phyloP scores from a whole-genome alignment of 2,113 vertebrate genomes.

The Anguilla rostrata region DNA sequence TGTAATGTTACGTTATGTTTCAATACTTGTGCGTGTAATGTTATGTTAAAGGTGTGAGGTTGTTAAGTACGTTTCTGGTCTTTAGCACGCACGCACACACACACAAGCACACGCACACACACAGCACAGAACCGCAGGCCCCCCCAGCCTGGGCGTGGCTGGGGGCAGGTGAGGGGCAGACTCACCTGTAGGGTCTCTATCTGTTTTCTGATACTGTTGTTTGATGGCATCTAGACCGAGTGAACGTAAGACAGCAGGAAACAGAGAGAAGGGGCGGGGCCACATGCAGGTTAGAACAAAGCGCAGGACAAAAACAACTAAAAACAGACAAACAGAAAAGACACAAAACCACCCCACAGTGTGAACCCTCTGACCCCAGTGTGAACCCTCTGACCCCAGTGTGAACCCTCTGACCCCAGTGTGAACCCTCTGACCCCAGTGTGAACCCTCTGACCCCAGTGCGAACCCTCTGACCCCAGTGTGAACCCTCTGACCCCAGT shows the following conservation, averaged over 20 bases:
- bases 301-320: constrained; percentile 68
- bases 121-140: background rate
- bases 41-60: too few relatives aligned
- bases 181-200: constrained; percentile 99
- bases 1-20: too few relatives aligned
- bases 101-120: constrained; percentile 2
- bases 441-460: too few relatives aligned
- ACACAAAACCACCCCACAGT: constrained; percentile 53
- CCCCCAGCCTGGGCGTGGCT: background rate
- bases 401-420: too few relatives aligned
- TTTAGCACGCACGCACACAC: background rate
- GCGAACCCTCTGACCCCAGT: too few relatives aligned
- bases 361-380: constrained; percentile 1
- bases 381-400: too few relatives aligned
- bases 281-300: constrained; percentile 61
- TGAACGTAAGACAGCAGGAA: constrained; percentile 86
- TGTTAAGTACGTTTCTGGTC: too few relatives aligned
- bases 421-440: too few relatives aligned
- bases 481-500: too few relatives aligned
- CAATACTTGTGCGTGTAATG: too few relatives aligned
- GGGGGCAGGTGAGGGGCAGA: constrained; percentile 27
- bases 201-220: constrained; percentile 99
- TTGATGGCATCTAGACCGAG: constrained; percentile 99
- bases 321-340: constrained; percentile 61
- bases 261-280: constrained; percentile 69